Base-by-base conservation (phyloP, 2,797 vertebrate genomes). In the Parotocinclus haroldoi region DNA sequence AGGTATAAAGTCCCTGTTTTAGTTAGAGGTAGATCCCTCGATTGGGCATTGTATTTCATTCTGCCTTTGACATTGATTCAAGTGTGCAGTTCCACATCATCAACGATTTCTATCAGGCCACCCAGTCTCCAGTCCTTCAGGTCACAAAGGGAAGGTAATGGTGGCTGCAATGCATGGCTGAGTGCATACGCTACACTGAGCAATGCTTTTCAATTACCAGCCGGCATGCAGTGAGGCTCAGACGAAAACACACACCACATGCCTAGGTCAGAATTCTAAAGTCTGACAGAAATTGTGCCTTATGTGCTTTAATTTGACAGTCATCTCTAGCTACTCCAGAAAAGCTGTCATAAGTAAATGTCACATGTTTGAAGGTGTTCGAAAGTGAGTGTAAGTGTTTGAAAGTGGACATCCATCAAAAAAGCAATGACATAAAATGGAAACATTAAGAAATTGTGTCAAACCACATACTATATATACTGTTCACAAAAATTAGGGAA, bases 151-250 rank as follows among this genome's bases (percentile, higher is more conserved):
- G 81, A 81, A 77, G 79, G 66, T 85, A 86, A 89, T 87, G 82
- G 85, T 79, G 80, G 84, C 82, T 81, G 83, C 83, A 84, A 84
- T 79, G 78, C 78, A 86, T 85, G 84, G 86, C 81, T 85, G 86
- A 90, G 83, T 83, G 84, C 85, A 77, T 84, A 86, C 80, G 83
- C 86, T 87, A 88, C 86, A 84, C 85, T 84, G 87, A 88, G 88
- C 86, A 86, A 87, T 86, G 88, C 87, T 88, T 90, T 90, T 89
- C 88, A 89, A 90, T 90, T 89, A 89, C 86, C 85, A 78, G 76
- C 69, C 49, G 12, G 40, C 56, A 16, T 27, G 37, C 39, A 73
- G 69, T 78, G 19, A 62, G 73, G 81, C 80, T 75, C 56, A 67
- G 19, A 57, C 72, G 80, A 75, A 75, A 86, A 86, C 71, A 81